Conservation (phyloP, 1,140 invertebrate genomes). For the Lethrus apterus region DNA sequence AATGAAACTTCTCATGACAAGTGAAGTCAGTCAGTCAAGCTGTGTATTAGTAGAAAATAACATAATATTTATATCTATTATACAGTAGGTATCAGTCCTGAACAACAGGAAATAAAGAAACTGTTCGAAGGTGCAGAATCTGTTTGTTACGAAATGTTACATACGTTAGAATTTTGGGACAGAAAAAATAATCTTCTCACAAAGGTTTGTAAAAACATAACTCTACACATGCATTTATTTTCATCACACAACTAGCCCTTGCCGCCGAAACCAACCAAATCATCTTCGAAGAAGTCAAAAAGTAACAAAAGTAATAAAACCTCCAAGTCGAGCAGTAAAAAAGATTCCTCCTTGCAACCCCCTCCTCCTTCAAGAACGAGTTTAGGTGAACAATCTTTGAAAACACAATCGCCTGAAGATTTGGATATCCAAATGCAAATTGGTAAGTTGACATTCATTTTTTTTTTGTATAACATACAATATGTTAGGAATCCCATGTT, state of each 20-base stretch:
- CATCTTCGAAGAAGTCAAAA: neutral
- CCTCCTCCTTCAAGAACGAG: neutral
- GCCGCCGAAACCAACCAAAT: neutral
- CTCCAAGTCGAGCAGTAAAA: neutral
- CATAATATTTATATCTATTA: neutral
- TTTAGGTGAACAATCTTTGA: neutral
- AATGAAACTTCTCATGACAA: too few relatives aligned
- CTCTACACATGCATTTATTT: neutral
- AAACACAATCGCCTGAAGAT: neutral
- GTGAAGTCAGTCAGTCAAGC: neutral
- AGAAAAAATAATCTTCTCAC: constrained; percentile 10
- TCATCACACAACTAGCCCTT: neutral
- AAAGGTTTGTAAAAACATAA: constrained; percentile 1
- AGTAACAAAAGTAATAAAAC: constrained; percentile 6
- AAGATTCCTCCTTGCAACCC: neutral
- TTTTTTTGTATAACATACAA: too few relatives aligned
- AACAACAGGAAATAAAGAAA: constrained; percentile 11
- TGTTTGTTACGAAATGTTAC: constrained; percentile 19
- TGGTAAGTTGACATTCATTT: too few relatives aligned
- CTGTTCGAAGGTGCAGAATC: constrained; percentile 18
- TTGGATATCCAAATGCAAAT: too few relatives aligned
- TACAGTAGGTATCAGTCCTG: neutral
- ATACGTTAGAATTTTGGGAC: constrained; percentile 30
- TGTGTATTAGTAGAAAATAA: too few relatives aligned
- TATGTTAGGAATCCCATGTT: constrained; percentile 16